Conservation (phyloP, 2,888 invertebrate species). For the Chymomyza caudatula region DNA sequence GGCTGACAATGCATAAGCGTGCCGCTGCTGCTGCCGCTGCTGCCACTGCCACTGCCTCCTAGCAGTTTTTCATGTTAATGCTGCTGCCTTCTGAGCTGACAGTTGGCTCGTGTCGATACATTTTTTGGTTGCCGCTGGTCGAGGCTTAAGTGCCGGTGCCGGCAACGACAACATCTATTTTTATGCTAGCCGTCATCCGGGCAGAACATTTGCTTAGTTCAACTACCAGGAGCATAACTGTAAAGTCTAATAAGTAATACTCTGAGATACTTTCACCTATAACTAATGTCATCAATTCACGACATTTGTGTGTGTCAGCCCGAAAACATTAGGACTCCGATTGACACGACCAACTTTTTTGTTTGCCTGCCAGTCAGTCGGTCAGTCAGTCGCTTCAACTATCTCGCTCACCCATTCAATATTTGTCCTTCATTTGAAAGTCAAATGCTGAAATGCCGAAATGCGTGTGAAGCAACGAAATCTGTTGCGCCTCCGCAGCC, state of each 20-base stretch:
- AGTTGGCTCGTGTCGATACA: constrained; percentile 71
- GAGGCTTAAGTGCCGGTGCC: constrained; percentile 52
- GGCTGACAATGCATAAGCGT: constrained; percentile 65
- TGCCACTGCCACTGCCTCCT: not conserved
- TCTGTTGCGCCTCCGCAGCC: constrained; percentile 53
- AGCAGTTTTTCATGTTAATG: not conserved
- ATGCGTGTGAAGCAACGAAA: constrained; percentile 64
- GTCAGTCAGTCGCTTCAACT: constrained; percentile 10
- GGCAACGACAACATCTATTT: constrained; percentile 16
- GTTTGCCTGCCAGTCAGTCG: not conserved
- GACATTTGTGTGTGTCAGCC: not conserved
- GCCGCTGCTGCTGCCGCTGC: constrained; percentile 20
- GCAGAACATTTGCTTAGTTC: constrained; percentile 5
- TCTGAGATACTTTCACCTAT: not conserved
- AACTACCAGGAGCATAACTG: not conserved
- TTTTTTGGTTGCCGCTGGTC: constrained; percentile 46
- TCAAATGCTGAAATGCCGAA: constrained; percentile 36
- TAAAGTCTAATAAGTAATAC: not conserved
- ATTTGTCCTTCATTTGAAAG: constrained; percentile 74
- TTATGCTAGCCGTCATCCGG: constrained; percentile 17
- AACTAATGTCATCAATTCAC: not conserved
- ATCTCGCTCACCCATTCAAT: constrained; percentile 53
- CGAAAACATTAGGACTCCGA: constrained; percentile 17
- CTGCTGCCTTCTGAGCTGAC: constrained; percentile 44
- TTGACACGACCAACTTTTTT: constrained; percentile 48